Conservation (phyloP, 1,140 invertebrate genomes). For the Drosophila lacteicornis region DNA sequence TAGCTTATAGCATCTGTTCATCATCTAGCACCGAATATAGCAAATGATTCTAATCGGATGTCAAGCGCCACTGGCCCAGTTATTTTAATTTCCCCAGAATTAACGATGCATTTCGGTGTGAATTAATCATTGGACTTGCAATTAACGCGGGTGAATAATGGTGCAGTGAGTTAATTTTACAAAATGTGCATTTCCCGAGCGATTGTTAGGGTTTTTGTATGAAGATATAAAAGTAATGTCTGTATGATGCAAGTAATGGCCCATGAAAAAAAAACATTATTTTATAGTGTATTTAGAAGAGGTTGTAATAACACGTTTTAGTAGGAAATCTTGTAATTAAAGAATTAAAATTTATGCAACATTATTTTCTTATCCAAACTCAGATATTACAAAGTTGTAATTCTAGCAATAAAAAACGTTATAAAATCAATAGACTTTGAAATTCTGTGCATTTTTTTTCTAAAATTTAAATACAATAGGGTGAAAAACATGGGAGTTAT, state of each 20-base stretch:
- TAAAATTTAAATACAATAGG: too few relatives aligned
- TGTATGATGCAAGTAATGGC: conserved; percentile 3
- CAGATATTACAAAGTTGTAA: too few relatives aligned
- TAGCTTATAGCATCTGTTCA: too few relatives aligned
- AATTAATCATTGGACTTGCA: conserved; percentile 23
- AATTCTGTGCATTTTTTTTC: too few relatives aligned
- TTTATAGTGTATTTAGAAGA: not conserved
- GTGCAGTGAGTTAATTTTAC: not conserved
- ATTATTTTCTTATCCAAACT: too few relatives aligned
- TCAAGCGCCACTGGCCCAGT: conserved; percentile 73
- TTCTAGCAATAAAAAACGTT: too few relatives aligned
- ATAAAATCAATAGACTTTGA: too few relatives aligned
- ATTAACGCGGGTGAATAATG: conserved; percentile 20
- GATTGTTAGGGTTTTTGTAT: not conserved
- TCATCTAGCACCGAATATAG: too few relatives aligned
- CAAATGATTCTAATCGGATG: conserved; percentile 55
- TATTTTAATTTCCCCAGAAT: conserved; percentile 73
- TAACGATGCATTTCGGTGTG: conserved; percentile 64
- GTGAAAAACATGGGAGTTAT: too few relatives aligned
- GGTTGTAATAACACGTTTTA: not conserved
- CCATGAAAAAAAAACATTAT: not conserved
- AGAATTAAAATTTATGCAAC: too few relatives aligned
- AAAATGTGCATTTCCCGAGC: conserved; percentile 15
- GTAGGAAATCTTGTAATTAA: too few relatives aligned
- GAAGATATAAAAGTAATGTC: not conserved